These are phyloP conservation scores for Hyles lineata DNA, from an alignment of 2,888 invertebrate genomes.

Conservation along the genomic window DNA sequence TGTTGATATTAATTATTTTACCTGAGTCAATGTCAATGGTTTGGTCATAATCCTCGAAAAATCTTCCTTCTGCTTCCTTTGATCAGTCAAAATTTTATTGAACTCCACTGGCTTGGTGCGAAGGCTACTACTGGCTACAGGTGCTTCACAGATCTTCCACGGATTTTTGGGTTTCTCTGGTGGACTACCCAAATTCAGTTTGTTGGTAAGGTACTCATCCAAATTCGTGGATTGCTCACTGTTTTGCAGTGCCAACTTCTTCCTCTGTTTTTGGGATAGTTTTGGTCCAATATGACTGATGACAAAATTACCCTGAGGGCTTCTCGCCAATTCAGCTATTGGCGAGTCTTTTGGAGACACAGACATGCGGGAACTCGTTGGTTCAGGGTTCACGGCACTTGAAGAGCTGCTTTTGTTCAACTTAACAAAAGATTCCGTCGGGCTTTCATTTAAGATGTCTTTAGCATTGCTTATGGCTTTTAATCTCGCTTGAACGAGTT, in stretches of 20 bases:
- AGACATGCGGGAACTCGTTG: constrained; percentile 63
- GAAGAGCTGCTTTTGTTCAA: constrained; percentile 65
- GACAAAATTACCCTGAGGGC: constrained; percentile 66
- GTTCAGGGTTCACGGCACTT: constrained; percentile 52
- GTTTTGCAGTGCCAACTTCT: constrained; percentile 83
- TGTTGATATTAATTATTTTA: constrained; percentile 52
- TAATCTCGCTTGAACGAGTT: constrained; percentile 77
- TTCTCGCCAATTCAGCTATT: constrained; percentile 56
- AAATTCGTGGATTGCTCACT: constrained; percentile 59
- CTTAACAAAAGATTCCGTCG: constrained; percentile 70
- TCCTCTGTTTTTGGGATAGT: constrained; percentile 87
- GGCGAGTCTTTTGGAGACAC: constrained; percentile 69
- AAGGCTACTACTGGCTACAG: constrained; percentile 68
- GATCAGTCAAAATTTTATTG: constrained; percentile 88
- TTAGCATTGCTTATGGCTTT: constrained; percentile 73
- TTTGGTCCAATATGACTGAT: constrained; percentile 81
- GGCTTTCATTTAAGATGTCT: constrained; percentile 71
- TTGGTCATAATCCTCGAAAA: constrained; percentile 89
- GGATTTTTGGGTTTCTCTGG: constrained; percentile 81
- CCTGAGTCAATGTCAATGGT: constrained; percentile 90
- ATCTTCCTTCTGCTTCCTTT: constrained; percentile 89
- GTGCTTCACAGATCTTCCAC: constrained; percentile 69
- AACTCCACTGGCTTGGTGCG: constrained; percentile 72
- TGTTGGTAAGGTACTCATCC: constrained; percentile 59
- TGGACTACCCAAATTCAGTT: constrained; percentile 60